Evolutionary conservation across 2,797 vertebrate species (phyloP).

Genomic region (Amniataba percoides): DNA sequence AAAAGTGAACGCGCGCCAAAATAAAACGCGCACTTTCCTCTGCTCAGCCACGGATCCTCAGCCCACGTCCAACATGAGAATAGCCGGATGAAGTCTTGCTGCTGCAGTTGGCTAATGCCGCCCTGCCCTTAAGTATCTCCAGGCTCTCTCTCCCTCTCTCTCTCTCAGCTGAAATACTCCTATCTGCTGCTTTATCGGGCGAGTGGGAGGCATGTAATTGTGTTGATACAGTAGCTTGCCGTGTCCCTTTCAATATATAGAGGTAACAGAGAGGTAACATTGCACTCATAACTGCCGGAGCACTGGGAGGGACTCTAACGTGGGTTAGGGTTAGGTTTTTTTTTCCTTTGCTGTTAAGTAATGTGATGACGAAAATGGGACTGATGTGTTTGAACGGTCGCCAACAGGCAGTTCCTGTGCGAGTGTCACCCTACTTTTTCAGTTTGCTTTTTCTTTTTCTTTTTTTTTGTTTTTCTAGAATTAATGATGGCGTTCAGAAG

Average conservation of each 20-base stretch:
- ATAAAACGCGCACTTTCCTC: background rate
- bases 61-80: slow-evolving; percentile 16
- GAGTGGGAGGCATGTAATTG: slow-evolving; percentile 49
- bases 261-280: slow-evolving; percentile 39
- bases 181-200: slow-evolving; percentile 40
- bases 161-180: slow-evolving; percentile 22
- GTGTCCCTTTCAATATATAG: slow-evolving; percentile 27
- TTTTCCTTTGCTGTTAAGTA: background rate
- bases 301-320: background rate
- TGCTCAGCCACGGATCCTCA: slow-evolving; percentile 25
- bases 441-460: slow-evolving; percentile 18
- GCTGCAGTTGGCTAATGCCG: background rate
- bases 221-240: slow-evolving; percentile 19
- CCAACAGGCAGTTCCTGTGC: slow-evolving; percentile 37
- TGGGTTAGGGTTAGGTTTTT: background rate
- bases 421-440: slow-evolving; percentile 43
- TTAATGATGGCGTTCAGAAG: slow-evolving; percentile 30
- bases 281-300: slow-evolving; percentile 10
- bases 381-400: slow-evolving; percentile 42
- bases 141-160: slow-evolving; percentile 5
- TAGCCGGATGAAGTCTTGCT: slow-evolving; percentile 12
- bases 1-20: slow-evolving; percentile 10
- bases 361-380: slow-evolving; percentile 44
- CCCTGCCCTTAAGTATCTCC: slow-evolving; percentile 32
- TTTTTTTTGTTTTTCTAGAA: too few relatives aligned